Evolutionary conservation across 2,113 vertebrate species (phyloP).

Genomic region (Datnioides undecimradiatus): DNA sequence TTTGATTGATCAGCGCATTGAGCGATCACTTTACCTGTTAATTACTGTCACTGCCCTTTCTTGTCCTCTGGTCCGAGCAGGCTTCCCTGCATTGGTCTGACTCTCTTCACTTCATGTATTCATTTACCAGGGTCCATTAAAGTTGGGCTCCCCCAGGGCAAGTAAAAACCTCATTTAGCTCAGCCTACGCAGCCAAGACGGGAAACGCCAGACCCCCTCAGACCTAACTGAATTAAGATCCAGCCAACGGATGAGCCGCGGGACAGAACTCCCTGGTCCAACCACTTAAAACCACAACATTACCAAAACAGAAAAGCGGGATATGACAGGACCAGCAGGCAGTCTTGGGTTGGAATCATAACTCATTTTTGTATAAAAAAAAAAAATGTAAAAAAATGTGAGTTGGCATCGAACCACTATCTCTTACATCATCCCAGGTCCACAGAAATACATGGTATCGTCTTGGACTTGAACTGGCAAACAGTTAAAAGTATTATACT

Average conservation of each 20-base stretch:
- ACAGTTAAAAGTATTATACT: neutral
- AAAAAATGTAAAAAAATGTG: conserved; percentile 40
- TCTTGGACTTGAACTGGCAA: neutral
- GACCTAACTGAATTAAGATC: conserved; percentile 84
- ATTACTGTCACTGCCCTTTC: conserved; percentile 61
- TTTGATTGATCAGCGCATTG: conserved; percentile 49
- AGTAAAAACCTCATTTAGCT: conserved; percentile 84
- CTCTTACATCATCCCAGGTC: neutral
- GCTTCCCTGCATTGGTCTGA: conserved; percentile 42
- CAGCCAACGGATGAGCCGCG: conserved; percentile 83
- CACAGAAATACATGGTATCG: neutral
- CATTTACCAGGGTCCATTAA: conserved; percentile 84
- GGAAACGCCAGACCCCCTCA: conserved; percentile 82
- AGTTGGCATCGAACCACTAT: neutral
- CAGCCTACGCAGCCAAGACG: conserved; percentile 82
- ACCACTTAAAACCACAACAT: conserved; percentile 73
- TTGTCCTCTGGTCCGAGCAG: conserved; percentile 18
- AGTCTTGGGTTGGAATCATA: conserved; percentile 2
- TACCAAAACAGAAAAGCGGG: conserved; percentile 56
- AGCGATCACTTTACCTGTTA: conserved; percentile 69
- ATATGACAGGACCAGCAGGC: conserved; percentile 41
- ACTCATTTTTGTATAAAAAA: conserved; percentile 57
- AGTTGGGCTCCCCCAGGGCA: conserved; percentile 82
- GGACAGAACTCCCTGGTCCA: conserved; percentile 80
- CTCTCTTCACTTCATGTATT: conserved; percentile 69